Evolutionary conservation across 53 echinoderm and acorn worm species (phyloP).

Genomic region (Apostichopus leukothele): DNA sequence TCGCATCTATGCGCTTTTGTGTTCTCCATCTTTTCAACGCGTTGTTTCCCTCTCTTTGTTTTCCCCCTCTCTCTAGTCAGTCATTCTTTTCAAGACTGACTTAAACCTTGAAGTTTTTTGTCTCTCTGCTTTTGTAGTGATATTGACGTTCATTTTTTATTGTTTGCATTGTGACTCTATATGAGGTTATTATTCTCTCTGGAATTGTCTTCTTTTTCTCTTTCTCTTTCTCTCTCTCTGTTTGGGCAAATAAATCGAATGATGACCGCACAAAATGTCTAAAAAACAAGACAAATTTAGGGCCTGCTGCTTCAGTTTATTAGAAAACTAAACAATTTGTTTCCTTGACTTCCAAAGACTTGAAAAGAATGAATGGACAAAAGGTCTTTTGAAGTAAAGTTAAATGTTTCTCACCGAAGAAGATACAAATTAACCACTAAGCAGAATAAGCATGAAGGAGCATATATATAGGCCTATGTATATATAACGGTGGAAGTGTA

Average conservation of each 20-base stretch:
- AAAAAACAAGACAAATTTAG: conserved; percentile 19
- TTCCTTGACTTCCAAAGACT: conserved; percentile 4
- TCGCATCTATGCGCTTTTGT: conserved; percentile 25
- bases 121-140: background rate
- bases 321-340: conserved; percentile 29
- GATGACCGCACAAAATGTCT: conserved; percentile 11
- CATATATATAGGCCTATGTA: too few relatives aligned
- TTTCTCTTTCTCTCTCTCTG: background rate
- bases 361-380: background rate
- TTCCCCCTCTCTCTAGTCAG: background rate
- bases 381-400: background rate
- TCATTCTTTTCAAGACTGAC: conserved; percentile 1
- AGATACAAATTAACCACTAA: too few relatives aligned
- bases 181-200: conserved; percentile 34
- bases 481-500: too few relatives aligned
- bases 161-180: conserved; percentile 7
- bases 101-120: conserved; percentile 15
- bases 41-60: conserved; percentile 7
- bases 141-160: conserved; percentile 30
- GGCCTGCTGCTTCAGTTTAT: conserved; percentile 1
- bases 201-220: conserved; percentile 17
- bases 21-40: conserved; percentile 28
- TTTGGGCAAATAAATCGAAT: conserved; percentile 22
- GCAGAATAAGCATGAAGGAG: too few relatives aligned
- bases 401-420: too few relatives aligned